Base-by-base conservation (phyloP, 2,888 invertebrate genomes). In the Ophion ventricosus region DNA sequence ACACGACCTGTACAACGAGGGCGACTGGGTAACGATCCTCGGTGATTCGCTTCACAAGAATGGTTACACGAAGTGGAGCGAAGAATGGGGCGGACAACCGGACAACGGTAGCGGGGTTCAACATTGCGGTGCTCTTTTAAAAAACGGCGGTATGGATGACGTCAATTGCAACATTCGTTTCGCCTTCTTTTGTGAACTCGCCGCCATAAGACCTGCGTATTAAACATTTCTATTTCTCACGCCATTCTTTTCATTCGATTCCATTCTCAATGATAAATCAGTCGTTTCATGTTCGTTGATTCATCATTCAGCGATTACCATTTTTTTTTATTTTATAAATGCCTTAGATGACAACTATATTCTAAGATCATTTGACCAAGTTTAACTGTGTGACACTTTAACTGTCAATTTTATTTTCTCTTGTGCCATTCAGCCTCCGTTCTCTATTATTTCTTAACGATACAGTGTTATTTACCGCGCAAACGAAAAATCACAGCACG, bases 31-130 rank as follows among this genome's bases (percentile, higher is more conserved):
- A 54, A 91, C 91, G 29, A 87, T 91, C 63, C 87, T 88, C 26
- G 92, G 91, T 4, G 93, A 93, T 79, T 92, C 92, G 64, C 85
- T 92, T 63, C 88, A 89, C 84, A 92, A 90, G 87, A 91, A 90
- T 61, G 92, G 93, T 85, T 93, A 92, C 87, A 91, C 89, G 23
- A 88, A 87, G 81, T 93, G 92, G 93, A 91, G 90, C 83, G 89
- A 90, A 80, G 89, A 90, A 86, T 91, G 91, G 90, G 90, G 90
- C 57, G 90, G 91, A 77, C 92, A 91, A 78, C 92, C 92, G 59
- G 92, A 92, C 86, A 93, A 92, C 83, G 91, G 91, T 64, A 91
- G 89, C 20, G 90, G 90, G n/a, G 88, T 88, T 67, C 92, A 92
- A 82, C 88, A 92, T 79, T 92, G 92, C 43, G 91, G 90, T 23